Evolutionary conservation across 2,113 vertebrate genomes (phyloP), one percentile per base, ranked within the genome.

Genomic region (Arizona elegans): DNA sequence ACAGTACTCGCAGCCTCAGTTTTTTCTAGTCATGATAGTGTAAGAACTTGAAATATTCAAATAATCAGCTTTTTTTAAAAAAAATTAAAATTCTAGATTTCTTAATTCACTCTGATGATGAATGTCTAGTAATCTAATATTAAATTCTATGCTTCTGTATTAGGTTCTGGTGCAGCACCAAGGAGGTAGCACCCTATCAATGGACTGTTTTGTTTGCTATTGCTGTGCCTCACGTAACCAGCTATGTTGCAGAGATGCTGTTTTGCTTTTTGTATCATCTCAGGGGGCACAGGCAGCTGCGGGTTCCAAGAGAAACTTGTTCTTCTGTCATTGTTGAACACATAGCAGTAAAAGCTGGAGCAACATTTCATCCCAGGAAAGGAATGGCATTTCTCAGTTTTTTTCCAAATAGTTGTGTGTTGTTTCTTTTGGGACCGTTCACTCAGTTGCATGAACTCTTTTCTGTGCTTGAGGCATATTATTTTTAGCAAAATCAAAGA

Each of bases 401-500:
- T 58, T 96, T 92, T 90, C 56, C 93, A 95, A 96, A 95, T 23
- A 95, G 24, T 59, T 52, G 54, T 85, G 58, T 26, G 54, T 70
- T 89, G 92, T 93, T 88, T 93, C 92, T 96, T 0, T 0, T 90
- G 91, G 5, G 43, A 85, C 55, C 91, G 62, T 58, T 94, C 95
- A 33, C 95, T 50, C 62, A 90, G 9, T 94, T 85, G 33, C 86
- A 92, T 0, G 33, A 93, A 93, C 0, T 92, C 9, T 86, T 47
- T 90, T 91, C 56, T 59, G 12, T 92, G 88, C 81, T 95, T 91
- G 19, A 92, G 95, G 92, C 89, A 90, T 94, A 93, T 89, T 96
- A 94, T 95, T 97, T 96, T 97, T 94, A 96, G 94, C 89, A 95
- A 92, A 95, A 91, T 95, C 92, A 95, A 94, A 95, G 95, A 94